Evolutionary conservation across 2,888 invertebrate genomes (phyloP).

Genomic region (Rhopalosiphum nymphaeae): DNA sequence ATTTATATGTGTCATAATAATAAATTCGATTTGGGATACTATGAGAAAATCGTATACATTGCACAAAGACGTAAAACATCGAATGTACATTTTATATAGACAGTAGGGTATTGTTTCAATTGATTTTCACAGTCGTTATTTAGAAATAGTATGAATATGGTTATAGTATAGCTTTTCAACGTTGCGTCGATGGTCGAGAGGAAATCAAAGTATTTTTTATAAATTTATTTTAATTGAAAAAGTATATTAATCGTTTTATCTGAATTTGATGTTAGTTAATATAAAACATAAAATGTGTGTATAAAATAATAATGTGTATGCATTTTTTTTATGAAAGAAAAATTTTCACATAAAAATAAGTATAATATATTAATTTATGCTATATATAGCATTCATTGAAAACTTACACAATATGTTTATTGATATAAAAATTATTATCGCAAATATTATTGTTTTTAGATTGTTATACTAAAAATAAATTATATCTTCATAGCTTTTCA

Average conservation of each 20-base stretch:
- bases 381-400: too few relatives aligned
- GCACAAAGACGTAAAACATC: background rate
- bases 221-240: background rate
- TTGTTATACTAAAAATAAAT: too few relatives aligned
- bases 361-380: too few relatives aligned
- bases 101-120: background rate
- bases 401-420: too few relatives aligned
- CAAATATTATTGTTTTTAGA: too few relatives aligned
- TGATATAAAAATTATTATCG: too few relatives aligned
- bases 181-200: background rate
- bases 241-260: background rate
- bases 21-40: background rate
- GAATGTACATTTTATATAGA: background rate
- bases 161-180: background rate
- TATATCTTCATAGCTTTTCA: too few relatives aligned
- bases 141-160: background rate
- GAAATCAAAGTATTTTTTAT: background rate
- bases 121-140: background rate
- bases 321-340: too few relatives aligned
- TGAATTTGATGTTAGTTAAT: background rate
- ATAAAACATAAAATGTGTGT: too few relatives aligned
- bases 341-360: too few relatives aligned
- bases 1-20: background rate
- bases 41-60: background rate
- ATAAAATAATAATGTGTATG: too few relatives aligned